phyloP scores from a whole-genome alignment of 2,797 vertebrate species.

The Choloepus didactylus region DNA sequence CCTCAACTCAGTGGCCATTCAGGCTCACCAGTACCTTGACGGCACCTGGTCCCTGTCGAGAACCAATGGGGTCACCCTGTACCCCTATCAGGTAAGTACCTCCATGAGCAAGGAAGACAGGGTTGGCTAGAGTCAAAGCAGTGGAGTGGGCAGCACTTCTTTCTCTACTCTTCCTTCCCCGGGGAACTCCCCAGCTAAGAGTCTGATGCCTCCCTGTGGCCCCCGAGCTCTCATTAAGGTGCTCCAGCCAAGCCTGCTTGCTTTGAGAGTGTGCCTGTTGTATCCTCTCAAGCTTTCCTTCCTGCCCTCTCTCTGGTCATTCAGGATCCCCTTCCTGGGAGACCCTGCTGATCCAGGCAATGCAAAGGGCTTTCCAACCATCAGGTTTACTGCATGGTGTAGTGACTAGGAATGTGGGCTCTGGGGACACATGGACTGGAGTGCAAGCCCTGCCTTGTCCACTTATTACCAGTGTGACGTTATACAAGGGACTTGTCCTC shows the following conservation, averaged over 20 bases:
- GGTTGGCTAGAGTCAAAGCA: not conserved
- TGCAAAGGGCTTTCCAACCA: not conserved
- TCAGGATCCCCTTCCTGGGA: not conserved
- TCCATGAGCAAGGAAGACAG: not conserved
- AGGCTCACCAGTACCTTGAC: constrained; percentile 94
- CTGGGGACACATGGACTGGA: not conserved
- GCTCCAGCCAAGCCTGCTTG: not conserved
- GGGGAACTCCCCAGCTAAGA: not conserved
- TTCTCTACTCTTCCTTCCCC: not conserved
- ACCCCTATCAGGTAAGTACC: constrained; percentile 92
- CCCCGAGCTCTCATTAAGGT: not conserved
- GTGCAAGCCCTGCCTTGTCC: not conserved
- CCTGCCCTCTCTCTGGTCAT: not conserved
- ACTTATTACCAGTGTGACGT: not conserved
- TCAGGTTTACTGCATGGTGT: fast-evolving
- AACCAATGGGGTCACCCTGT: constrained; percentile 91
- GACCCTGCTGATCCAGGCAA: not conserved
- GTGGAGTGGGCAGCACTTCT: not conserved
- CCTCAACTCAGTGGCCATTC: constrained; percentile 92
- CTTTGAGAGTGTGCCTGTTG: not conserved
- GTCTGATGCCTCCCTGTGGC: not conserved
- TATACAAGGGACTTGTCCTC: not conserved
- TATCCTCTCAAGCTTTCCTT: not conserved
- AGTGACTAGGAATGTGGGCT: not conserved
- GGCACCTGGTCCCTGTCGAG: constrained; percentile 91